Evolutionary conservation across 2,113 vertebrate species (phyloP).

Genomic region (Oreochromis niloticus): DNA sequence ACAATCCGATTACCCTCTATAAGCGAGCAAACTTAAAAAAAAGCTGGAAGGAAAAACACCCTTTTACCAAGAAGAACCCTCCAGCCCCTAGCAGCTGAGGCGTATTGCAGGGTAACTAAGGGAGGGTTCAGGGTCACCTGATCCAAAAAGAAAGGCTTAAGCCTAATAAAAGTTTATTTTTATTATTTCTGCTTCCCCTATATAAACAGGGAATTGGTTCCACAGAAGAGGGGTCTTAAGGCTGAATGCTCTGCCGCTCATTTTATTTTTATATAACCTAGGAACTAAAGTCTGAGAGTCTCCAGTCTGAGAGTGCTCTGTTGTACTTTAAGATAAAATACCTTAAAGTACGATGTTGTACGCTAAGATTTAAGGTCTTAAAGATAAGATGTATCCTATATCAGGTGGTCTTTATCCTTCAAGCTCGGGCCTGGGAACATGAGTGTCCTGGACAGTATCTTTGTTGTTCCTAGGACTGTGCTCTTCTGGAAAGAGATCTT

Average conservation of each 20-base stretch:
- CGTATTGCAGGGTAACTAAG: neutral
- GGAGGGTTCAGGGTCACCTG: neutral
- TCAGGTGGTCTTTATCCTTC: neutral
- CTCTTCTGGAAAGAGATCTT: neutral
- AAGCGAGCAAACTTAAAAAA: neutral
- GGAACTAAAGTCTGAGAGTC: neutral
- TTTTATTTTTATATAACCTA: neutral
- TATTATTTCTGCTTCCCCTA: neutral
- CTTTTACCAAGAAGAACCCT: neutral
- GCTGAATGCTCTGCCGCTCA: neutral
- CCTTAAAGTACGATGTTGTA: neutral
- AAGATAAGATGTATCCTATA: neutral
- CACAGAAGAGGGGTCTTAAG: neutral
- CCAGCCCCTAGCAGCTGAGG: neutral
- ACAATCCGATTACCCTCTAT: neutral
- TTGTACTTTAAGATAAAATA: neutral
- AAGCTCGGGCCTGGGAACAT: neutral
- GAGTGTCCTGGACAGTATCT: neutral
- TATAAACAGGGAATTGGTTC: neutral
- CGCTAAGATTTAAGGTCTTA: neutral
- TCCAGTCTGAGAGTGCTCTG: neutral
- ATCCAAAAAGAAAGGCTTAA: neutral
- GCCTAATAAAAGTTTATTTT: neutral
- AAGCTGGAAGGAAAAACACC: neutral
- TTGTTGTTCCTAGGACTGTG: neutral